Conservation (phyloP, 2,113 vertebrate species). For the Rhineura floridana region DNA sequence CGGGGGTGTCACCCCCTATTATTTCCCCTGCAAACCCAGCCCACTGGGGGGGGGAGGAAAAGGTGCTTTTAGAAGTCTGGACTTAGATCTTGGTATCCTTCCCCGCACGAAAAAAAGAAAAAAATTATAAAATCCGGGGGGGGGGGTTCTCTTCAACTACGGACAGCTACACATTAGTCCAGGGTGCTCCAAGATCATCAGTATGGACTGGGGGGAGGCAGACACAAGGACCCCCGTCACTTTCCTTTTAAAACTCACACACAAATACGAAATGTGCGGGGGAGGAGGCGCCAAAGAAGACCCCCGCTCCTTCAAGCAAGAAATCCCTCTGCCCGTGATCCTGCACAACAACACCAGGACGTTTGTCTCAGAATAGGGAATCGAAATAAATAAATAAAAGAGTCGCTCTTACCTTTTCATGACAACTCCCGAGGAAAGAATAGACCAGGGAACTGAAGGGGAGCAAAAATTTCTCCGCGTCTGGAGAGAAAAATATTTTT, state of each 20-base stretch:
- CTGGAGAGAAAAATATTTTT: conserved; percentile 16
- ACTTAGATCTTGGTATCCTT: neutral
- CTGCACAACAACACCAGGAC: neutral
- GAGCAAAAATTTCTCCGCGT: neutral
- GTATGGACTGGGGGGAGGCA: neutral
- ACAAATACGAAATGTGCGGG: neutral
- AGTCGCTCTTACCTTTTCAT: conserved; percentile 27
- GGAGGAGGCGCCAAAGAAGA: neutral
- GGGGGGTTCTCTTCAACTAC: neutral
- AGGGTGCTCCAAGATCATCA: neutral
- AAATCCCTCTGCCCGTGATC: neutral
- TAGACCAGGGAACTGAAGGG: neutral
- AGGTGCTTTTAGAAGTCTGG: neutral
- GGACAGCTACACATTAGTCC: neutral
- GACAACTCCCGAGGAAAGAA: conserved; percentile 34
- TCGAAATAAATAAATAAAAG: neutral
- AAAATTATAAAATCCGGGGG: neutral
- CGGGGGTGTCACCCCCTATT: neutral
- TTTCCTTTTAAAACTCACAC: neutral
- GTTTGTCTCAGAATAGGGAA: neutral
- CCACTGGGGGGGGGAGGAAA: neutral
- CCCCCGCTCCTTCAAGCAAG: neutral
- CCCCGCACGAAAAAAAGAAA: neutral
- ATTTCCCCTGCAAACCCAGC: neutral
- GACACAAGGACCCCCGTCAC: neutral